phyloP scores from a whole-genome alignment of 2,888 invertebrate genomes.

The Capitulum mitella region DNA sequence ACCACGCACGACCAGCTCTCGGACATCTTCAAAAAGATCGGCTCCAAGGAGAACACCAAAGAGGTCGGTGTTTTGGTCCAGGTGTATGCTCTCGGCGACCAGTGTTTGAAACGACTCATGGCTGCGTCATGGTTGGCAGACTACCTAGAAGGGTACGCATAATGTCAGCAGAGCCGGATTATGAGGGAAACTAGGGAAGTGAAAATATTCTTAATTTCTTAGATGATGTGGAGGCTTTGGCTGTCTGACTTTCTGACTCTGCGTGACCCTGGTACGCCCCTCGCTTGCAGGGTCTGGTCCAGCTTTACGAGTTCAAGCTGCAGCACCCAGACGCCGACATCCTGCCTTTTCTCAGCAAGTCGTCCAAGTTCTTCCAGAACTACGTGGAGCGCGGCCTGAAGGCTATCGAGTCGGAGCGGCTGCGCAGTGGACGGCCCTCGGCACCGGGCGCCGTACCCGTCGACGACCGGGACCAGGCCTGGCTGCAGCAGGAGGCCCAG shows the following conservation, averaged over 20 bases:
- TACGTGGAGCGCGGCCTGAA: slow-evolving; percentile 71
- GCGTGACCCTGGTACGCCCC: neutral
- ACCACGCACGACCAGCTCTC: slow-evolving; percentile 77
- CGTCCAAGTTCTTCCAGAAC: slow-evolving; percentile 76
- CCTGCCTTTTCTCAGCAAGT: slow-evolving; percentile 72
- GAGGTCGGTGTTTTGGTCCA: slow-evolving; percentile 44
- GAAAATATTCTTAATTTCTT: too few species aligned
- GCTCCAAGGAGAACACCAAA: slow-evolving; percentile 72
- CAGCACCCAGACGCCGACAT: slow-evolving; percentile 77
- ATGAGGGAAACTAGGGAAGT: too few species aligned
- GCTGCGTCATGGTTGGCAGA: too few species aligned
- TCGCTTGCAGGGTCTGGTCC: slow-evolving; percentile 55
- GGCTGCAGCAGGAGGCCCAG: neutral
- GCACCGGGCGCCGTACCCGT: slow-evolving; percentile 26
- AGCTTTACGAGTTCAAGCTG: slow-evolving; percentile 68
- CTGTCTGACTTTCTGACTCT: too few species aligned
- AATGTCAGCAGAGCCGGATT: too few species aligned
- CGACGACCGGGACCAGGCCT: slow-evolving; percentile 28
- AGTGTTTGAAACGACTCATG: too few species aligned
- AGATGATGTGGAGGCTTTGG: too few species aligned
- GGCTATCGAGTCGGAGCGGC: slow-evolving; percentile 51
- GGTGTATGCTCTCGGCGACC: too few species aligned
- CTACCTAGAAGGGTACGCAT: too few species aligned
- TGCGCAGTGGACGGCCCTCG: slow-evolving; percentile 33
- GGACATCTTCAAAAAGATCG: slow-evolving; percentile 83